Base-by-base conservation (phyloP, 2,797 vertebrate species). In the Darevskia nairensis region DNA sequence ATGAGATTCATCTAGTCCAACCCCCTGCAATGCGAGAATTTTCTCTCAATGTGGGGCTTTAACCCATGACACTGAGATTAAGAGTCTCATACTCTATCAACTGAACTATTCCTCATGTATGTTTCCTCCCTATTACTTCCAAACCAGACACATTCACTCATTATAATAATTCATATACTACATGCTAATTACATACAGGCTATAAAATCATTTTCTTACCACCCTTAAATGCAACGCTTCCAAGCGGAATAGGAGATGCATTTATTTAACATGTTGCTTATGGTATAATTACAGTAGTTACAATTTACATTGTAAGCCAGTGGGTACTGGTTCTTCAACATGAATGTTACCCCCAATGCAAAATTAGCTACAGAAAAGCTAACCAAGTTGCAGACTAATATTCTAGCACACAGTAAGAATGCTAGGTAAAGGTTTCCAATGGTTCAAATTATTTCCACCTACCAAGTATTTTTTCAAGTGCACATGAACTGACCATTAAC, bases 261-360 rank as follows among this genome's bases (percentile, higher is more conserved):
- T 89, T 90, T 8, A 50, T 19, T 80, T 91, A 35, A 0, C 1
- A 83, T 2, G 29, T 0, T 32, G 3, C 68, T 81, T 4, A 85
- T 15, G 23, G 25, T 69, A 64, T 44, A 68, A 66, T 10, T 75
- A 35, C 35, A 35, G 35, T 35, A 55, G 0, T 2, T 69, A 61
- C 41, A 21, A 87, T 75, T 86, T 69, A 79, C 8, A 90, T 29
- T 6, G 46, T 29, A 82, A 23, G 59, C 41, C 86, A 71, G n/a
- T 55, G 50, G 15, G 13, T 35, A 10, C 76, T 90, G 75, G 21
- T 84, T 82, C 88, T 89, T 86, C 46, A 91, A 69, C 13, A 74
- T n/a, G 25, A 32, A 71, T 79, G 25, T 88, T 89, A 72, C 3
- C 61, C 32, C 80, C 74, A 93, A 6, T 10, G 41, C 0, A 1